Evolutionary conservation across 37 sponge, comb jelly and placozoan species (phyloP).

Genomic region (Beroe forskalii): DNA sequence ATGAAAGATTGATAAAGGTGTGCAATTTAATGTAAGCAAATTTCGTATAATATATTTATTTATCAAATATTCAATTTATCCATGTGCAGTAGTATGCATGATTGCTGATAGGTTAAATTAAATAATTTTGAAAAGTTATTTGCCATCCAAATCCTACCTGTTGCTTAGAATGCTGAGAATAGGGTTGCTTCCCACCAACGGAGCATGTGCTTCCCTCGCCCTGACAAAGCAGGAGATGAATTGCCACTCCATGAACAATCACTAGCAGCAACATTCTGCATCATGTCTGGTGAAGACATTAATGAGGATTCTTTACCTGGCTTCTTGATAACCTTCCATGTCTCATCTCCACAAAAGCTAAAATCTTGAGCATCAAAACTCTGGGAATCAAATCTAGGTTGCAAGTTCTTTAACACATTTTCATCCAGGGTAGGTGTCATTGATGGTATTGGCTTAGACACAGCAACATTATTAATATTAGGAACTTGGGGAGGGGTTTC

Average conservation of each 20-base stretch:
- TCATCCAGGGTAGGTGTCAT: not conserved
- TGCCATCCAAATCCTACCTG: no score
- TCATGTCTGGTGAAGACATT: not conserved
- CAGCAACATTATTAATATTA: not conserved
- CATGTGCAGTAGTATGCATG: no score
- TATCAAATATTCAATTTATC: no score
- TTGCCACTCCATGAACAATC: conserved; percentile 16
- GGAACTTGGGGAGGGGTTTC: not conserved
- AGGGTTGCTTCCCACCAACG: not conserved
- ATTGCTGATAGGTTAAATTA: no score
- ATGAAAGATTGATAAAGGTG: not conserved
- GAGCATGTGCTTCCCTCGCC: not conserved
- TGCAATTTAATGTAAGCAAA: not conserved
- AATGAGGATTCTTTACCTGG: not conserved
- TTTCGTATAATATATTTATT: no score
- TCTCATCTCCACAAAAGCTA: not conserved
- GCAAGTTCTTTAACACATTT: not conserved
- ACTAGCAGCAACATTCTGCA: not conserved
- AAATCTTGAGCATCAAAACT: conserved; percentile 25
- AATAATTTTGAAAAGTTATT: no score
- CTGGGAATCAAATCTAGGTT: conserved; percentile 5
- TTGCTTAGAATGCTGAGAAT: not conserved
- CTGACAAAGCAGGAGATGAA: not conserved
- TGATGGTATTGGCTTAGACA: not conserved
- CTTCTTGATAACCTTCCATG: conserved; percentile 32